Evolutionary conservation across 1,140 invertebrate species (phyloP), one percentile per base, ranked within the genome.

Genomic region (Plectrocnemia conspersa): DNA sequence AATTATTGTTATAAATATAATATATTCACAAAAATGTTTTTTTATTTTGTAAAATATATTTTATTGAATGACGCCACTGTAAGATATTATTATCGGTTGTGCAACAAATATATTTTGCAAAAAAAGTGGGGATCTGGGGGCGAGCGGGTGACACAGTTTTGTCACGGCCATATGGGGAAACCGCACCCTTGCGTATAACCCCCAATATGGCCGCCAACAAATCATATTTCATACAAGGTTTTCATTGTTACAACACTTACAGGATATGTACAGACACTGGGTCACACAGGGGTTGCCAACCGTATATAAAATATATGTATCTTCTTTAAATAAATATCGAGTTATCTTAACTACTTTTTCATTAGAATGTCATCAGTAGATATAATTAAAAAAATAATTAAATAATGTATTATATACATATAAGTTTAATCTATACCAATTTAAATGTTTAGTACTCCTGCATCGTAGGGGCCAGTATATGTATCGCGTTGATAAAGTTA

Each of bases 401-500:
- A n/a, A n/a, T n/a, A n/a, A n/a, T n/a, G n/a, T n/a, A n/a, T n/a
- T n/a, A n/a, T n/a, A n/a, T n/a, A n/a, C n/a, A n/a, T n/a, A n/a
- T n/a, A n/a, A n/a, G n/a, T n/a, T n/a, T n/a, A n/a, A n/a, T n/a
- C n/a, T n/a, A n/a, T n/a, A n/a, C n/a, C n/a, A n/a, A n/a, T n/a
- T n/a, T n/a, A 32, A 18, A 29, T 13, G 42, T 58, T 58, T 13
- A 22, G 11, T 4, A 22, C n/a, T 54, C 58, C 58, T 42, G 52
- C 3, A 46, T 10, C 10, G 49, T 22, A 19, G 23, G 22, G 29
- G 48, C 46, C 49, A 54, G 57, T 54, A 61, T 52, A 41, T 61
- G 52, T 61, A 61, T 61, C 59, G 52, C 59, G 55, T 58, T 61
- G 59, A 61, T 61, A 61, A 61, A 61, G 59, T 61, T 61, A 61